These are phyloP conservation scores for Microtus ochrogaster DNA, from an alignment of 2,113 vertebrate species.

Conservation along the genomic window DNA sequence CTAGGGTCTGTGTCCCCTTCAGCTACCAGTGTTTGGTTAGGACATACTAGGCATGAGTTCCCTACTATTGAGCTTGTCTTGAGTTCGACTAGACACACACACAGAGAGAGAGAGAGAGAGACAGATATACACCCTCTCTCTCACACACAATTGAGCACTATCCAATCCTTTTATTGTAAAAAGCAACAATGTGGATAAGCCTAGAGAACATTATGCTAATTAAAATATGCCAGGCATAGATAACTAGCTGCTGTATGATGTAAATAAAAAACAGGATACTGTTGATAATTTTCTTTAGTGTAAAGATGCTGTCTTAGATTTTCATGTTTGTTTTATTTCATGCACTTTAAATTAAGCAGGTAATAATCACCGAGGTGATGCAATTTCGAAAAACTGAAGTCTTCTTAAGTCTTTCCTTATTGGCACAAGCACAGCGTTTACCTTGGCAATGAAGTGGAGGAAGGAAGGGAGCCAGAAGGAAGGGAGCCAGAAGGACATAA, in stretches of 20 bases:
- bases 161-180: not conserved
- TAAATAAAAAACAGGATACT: not conserved
- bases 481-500: slow-evolving; percentile 13
- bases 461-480: slow-evolving; percentile 3
- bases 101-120: too few species aligned
- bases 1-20: not conserved
- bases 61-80: not conserved
- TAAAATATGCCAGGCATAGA: not conserved
- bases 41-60: not conserved
- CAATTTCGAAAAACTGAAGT: slow-evolving; percentile 29
- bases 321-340: slow-evolving; percentile 39
- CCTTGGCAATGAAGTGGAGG: slow-evolving; percentile 48
- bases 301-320: not conserved
- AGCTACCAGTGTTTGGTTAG: not conserved
- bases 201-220: not conserved
- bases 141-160: not conserved
- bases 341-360: slow-evolving; percentile 36
- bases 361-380: not conserved
- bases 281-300: not conserved
- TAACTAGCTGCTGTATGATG: not conserved
- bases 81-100: not conserved
- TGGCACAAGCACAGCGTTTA: slow-evolving; percentile 63
- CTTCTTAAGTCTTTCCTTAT: slow-evolving; percentile 47
- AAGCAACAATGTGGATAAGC: not conserved
- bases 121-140: not conserved